Base-by-base conservation (phyloP, 2,888 invertebrate genomes). In the Melinaea menophilus region DNA sequence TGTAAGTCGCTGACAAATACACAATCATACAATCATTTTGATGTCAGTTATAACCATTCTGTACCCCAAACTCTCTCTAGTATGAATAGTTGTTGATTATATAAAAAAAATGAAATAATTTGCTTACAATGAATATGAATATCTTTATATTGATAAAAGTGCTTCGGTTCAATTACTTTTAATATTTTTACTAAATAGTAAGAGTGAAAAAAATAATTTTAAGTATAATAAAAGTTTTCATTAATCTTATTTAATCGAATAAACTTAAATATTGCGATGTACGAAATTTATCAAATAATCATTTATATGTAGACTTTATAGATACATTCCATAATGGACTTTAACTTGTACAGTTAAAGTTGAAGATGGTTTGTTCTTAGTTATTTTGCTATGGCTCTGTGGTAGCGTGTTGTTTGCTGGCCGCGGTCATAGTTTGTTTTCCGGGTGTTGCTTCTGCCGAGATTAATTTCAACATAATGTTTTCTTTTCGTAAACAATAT, bases 381-480 rank as follows among this genome's bases (percentile, higher is more conserved):
- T 56, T 66, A 59, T 63, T n/a, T 63, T 55, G 37, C 61, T 37
- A 47, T 47, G 34, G 59, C 54, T 51, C 13, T 57, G 56, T 54
- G 57, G 68, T 57, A 34, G 55, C n/a, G 58, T 48, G 58, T 59
- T 69, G 64, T 68, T 68, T 66, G 64, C 59, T 54, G n/a, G 55
- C 59, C 56, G 61, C 48, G 55, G 46, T 56, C 46, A 46, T 47
- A 48, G 54, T 34, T 57, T 61, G 59, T 69, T 61, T 61, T 62
- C 57, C 55, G 58, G 55, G n/a, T 51, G 47, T 55, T 56, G 64
- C 64, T 64, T 64, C 66, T 68, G 51, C 65, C 66, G 61, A 64
- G 70, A 72, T 71, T 71, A 72, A 60, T 69, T 68, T 68, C 64
- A 58, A 62, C 67, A 65, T 70, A 65, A 69, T 72, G 66, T 69